Conservation (phyloP, 2,113 vertebrate species). For the Hyaena hyaena region DNA sequence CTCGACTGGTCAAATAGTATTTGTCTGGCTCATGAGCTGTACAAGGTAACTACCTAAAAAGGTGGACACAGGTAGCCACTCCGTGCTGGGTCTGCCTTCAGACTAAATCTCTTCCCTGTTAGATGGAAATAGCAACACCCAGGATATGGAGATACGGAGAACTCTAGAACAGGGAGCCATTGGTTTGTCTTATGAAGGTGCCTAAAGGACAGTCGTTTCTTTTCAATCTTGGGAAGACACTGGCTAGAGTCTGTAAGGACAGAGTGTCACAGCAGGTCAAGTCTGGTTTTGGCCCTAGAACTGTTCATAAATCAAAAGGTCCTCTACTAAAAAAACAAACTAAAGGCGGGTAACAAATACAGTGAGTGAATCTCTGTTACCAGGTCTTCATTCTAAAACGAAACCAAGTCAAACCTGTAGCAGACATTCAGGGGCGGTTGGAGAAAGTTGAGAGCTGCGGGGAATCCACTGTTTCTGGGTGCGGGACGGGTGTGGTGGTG, state of each 20-base stretch:
- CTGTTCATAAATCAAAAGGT: background rate
- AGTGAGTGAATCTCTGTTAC: background rate
- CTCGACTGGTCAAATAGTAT: background rate
- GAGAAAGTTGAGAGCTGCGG: background rate
- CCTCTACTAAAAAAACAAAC: background rate
- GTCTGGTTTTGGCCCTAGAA: background rate
- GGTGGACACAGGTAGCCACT: too few species aligned
- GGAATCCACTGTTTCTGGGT: background rate
- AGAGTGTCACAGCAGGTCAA: background rate
- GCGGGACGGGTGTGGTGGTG: too few species aligned
- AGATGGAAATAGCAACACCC: background rate
- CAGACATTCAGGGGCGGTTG: background rate
- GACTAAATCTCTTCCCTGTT: background rate
- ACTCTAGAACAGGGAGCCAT: background rate
- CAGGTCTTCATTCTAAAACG: background rate
- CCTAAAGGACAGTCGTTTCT: background rate
- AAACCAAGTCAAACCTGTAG: background rate
- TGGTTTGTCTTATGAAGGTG: background rate
- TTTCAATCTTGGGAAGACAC: background rate
- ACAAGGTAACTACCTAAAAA: too few species aligned
- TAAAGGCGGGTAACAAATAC: background rate
- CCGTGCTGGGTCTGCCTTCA: background rate
- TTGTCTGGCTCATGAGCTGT: background rate
- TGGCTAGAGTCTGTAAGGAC: background rate
- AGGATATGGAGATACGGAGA: background rate